Conservation (phyloP, 53 echinoderm and acorn worm genomes). For the Paracentrotus lividus region DNA sequence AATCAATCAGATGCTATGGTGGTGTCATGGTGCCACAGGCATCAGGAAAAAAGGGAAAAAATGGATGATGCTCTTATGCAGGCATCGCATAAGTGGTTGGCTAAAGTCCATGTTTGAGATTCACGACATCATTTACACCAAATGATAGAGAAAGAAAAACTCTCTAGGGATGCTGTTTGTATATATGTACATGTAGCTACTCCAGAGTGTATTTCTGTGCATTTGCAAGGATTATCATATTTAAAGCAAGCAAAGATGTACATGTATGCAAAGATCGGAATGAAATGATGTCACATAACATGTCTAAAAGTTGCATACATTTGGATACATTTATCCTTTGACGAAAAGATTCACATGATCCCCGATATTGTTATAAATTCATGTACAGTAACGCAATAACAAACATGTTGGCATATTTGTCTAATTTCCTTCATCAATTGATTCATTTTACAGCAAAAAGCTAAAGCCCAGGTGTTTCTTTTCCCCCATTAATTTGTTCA, state of each 20-base stretch:
- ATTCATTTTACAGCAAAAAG: no score
- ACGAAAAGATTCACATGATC: no score
- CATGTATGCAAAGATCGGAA: neutral
- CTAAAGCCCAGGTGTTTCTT: no score
- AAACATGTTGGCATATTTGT: neutral
- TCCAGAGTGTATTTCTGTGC: neutral
- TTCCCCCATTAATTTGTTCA: neutral
- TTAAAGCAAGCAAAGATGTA: neutral
- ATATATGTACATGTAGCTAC: neutral
- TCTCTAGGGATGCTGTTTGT: no score
- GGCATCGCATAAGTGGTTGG: neutral
- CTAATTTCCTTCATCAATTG: neutral
- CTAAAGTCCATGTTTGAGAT: conserved; percentile 37
- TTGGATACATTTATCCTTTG: no score
- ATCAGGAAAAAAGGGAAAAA: neutral
- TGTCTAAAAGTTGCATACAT: neutral
- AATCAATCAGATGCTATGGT: conserved; percentile 56
- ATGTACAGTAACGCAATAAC: neutral
- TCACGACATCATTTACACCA: neutral
- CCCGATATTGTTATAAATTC: neutral
- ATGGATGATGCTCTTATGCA: neutral
- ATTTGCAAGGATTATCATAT: neutral
- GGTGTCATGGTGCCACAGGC: conserved; percentile 56
- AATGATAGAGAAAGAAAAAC: neutral
- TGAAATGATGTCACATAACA: neutral